Evolutionary conservation across 2,797 vertebrate genomes (phyloP).

Genomic region (Chrysolophus pictus): DNA sequence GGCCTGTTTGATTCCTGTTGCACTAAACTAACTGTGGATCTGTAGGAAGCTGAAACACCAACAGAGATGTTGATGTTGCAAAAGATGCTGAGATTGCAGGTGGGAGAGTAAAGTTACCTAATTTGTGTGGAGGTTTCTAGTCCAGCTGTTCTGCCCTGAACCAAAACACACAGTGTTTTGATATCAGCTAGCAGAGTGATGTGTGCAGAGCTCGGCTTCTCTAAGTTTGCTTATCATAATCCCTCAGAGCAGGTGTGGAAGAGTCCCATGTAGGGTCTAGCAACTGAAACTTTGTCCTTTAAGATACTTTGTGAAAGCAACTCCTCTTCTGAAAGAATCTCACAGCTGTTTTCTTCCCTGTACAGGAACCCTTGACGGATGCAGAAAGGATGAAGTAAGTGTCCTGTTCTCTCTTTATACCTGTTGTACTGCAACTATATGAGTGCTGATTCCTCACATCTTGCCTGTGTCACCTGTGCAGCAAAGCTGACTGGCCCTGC

Average conservation of each 20-base stretch:
- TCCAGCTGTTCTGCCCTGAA: background rate
- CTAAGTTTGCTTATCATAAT: background rate
- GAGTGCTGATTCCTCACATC: slow-evolving; percentile 17
- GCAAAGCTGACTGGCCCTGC: background rate
- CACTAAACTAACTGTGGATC: background rate
- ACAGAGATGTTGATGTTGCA: background rate
- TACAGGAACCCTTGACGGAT: slow-evolving; percentile 89
- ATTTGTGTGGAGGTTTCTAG: background rate
- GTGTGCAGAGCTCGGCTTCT: background rate
- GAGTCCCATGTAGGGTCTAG: background rate
- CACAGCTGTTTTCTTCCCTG: slow-evolving; percentile 71
- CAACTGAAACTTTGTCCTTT: background rate
- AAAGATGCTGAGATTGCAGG: background rate
- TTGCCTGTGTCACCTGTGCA: background rate
- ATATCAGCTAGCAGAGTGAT: background rate
- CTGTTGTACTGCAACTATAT: background rate
- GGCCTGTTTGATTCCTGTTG: background rate
- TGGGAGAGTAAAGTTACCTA: background rate
- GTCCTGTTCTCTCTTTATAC: background rate
- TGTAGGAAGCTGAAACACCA: background rate
- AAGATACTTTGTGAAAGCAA: background rate
- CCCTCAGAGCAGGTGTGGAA: background rate
- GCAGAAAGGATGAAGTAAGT: slow-evolving; percentile 94
- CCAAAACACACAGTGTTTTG: background rate
- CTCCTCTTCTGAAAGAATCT: slow-evolving; percentile 36